Evolutionary conservation across 2,113 vertebrate genomes (phyloP).

Genomic region (Oryzias javanicus): DNA sequence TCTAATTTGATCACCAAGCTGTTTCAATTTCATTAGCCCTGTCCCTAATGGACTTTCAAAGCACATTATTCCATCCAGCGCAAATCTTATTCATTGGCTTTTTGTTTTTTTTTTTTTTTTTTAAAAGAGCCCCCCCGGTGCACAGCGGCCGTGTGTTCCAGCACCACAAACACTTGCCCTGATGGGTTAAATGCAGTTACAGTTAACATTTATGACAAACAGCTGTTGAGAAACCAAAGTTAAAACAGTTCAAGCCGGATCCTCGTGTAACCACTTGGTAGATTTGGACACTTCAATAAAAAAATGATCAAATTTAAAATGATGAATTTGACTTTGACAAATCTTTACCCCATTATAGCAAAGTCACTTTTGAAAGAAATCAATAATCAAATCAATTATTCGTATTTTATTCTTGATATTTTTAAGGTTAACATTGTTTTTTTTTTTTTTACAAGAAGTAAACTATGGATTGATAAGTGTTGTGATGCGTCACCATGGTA

Average conservation of each 20-base stretch:
- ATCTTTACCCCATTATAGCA: too few relatives aligned
- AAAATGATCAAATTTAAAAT: too few relatives aligned
- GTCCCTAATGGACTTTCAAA: slow-evolving; percentile 73
- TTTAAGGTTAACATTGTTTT: too few relatives aligned
- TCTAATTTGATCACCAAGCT: slow-evolving; percentile 80
- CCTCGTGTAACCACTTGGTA: too few relatives aligned
- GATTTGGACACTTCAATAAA: too few relatives aligned
- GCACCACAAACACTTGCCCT: slow-evolving; percentile 3
- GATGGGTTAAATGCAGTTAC: slow-evolving; percentile 17
- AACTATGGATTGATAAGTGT: too few relatives aligned
- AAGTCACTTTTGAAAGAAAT: too few relatives aligned
- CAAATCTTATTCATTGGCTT: slow-evolving; percentile 72
- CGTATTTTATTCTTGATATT: too few relatives aligned
- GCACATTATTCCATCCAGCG: slow-evolving; percentile 67
- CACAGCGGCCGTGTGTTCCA: slow-evolving; percentile 26
- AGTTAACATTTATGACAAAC: slow-evolving; percentile 22
- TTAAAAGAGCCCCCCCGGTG: slow-evolving; percentile 51
- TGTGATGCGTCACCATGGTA: too few relatives aligned
- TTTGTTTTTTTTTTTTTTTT: slow-evolving; percentile 28
- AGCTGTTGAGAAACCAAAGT: slow-evolving; percentile 36
- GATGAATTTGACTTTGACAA: too few relatives aligned
- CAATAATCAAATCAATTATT: too few relatives aligned
- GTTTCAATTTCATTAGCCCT: slow-evolving; percentile 77
- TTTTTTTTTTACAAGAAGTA: too few relatives aligned
- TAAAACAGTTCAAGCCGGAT: background rate